A percentile compares a stretch with the other conserved stretches of the same genome.
Evolutionary conservation across 1,140 invertebrate genomes (phyloP).

Genomic region (Cyphomyrmex costatus): DNA sequence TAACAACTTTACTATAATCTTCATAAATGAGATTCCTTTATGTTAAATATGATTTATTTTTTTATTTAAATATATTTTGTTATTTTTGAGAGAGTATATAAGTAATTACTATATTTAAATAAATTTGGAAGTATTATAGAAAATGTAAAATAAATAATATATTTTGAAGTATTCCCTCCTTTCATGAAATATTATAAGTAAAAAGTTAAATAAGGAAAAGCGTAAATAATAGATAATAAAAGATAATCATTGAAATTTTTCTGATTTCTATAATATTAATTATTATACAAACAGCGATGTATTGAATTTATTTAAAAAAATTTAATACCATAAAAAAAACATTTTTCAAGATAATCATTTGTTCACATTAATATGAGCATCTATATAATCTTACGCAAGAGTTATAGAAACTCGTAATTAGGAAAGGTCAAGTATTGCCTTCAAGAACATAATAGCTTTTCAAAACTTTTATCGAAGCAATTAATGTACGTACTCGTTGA

Average conservation of each 20-base stretch:
- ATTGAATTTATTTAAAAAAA: background rate
- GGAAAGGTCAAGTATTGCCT: background rate
- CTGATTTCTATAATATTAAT: background rate
- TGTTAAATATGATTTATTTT: constrained; percentile 10
- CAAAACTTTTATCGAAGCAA: background rate
- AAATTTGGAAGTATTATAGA: background rate
- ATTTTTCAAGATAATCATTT: background rate
- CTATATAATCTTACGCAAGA: background rate
- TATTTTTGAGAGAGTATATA: background rate
- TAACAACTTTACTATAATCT: background rate
- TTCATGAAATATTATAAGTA: background rate
- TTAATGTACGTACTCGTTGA: background rate
- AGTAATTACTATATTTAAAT: background rate
- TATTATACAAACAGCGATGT: background rate
- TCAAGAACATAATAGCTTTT: background rate
- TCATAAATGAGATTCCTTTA: background rate
- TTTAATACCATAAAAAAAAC: background rate
- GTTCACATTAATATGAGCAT: too few relatives aligned
- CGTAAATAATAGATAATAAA: background rate
- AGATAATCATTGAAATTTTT: background rate
- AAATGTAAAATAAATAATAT: background rate
- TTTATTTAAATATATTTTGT: constrained; percentile 7
- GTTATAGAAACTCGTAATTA: background rate
- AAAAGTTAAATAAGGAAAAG: background rate
- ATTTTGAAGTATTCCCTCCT: background rate